Evolutionary conservation across 2,797 vertebrate species (phyloP).

Genomic region (Pteropus rufus): DNA sequence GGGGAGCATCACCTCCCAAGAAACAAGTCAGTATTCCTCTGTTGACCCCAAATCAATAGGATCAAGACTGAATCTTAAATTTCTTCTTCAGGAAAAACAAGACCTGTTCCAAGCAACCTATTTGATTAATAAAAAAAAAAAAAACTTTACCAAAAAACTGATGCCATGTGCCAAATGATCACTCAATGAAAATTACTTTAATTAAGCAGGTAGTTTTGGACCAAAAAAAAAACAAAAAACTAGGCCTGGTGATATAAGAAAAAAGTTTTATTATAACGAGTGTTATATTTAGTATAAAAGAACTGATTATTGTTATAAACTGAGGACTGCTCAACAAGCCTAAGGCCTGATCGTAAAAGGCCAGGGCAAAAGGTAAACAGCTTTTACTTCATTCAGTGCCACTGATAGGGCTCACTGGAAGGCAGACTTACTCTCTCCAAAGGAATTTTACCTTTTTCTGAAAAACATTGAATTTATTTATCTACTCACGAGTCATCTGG

Average conservation of each 20-base stretch:
- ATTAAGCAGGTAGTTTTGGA: background rate
- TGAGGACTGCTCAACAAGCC: background rate
- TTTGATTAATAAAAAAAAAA: constrained; percentile 19
- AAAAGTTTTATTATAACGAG: background rate
- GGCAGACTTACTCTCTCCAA: background rate
- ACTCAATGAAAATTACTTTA: constrained; percentile 41
- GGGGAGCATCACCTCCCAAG: background rate
- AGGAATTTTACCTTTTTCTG: background rate
- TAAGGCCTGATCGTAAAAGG: background rate
- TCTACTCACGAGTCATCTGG: background rate
- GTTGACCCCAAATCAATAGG: background rate
- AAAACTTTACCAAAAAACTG: background rate
- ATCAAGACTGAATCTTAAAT: background rate
- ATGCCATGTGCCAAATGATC: background rate
- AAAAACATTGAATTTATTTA: background rate
- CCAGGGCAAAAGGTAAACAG: background rate
- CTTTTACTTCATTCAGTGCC: background rate
- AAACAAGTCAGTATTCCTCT: background rate
- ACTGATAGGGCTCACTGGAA: background rate
- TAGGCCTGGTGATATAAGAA: background rate
- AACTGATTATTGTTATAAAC: background rate
- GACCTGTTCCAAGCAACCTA: background rate
- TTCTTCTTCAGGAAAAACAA: background rate
- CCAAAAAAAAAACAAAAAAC: constrained; percentile 5
- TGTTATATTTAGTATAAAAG: constrained; percentile 3